Evolutionary conservation across 1,140 invertebrate species (phyloP), one percentile per base, ranked within the genome.

Genomic region (Caerostris darwini): DNA sequence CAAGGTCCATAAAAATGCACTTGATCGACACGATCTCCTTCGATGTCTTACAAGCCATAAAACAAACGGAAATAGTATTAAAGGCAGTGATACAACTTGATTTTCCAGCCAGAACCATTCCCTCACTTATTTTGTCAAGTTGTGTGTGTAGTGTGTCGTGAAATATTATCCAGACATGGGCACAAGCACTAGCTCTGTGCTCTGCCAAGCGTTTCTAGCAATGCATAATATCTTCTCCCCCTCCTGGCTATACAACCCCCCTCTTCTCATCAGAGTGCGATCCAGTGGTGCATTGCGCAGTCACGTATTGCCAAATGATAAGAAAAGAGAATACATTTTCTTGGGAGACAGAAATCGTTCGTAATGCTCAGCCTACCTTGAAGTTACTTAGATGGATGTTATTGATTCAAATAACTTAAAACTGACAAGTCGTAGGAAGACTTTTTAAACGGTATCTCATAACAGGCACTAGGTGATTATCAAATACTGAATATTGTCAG

Each of bases 101-200:
- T 81, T 81, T 81, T 81, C 71, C 19, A 81, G 50, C 19, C 34
- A 53, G 71, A 34, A 53, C 10, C 19, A 81, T 81, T 81, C 34
- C n/a, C 12, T 17, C 71, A 81, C 50, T 81, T 81, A 81, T 81
- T 81, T 34, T 53, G 71, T 81, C 71, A 81, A 81, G 71, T 81
- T 81, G n/a, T 7, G 50, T 81, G 71, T 81, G 19, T 81, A 34
- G 19, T 81, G 19, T 81, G 71, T 81, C 71, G 19, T 53, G 71
- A 81, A 81, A 81, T 81, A 81, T 53, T 50, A 53, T 19, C 71
- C 4, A 81, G 71, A 81, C 71, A 53, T 19, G 19, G 19, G 50
- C 19, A 81, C 19, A 19, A 34, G 17, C 19, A 81, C 71, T 19
- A 81, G 71, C 50, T 34, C 12, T 81, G 19, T 34, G 71, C 50